A percentile compares a stretch with the other conserved stretches of the same genome.
phyloP scores from a whole-genome alignment of 2,797 vertebrate species.

The Sylvia borin region DNA sequence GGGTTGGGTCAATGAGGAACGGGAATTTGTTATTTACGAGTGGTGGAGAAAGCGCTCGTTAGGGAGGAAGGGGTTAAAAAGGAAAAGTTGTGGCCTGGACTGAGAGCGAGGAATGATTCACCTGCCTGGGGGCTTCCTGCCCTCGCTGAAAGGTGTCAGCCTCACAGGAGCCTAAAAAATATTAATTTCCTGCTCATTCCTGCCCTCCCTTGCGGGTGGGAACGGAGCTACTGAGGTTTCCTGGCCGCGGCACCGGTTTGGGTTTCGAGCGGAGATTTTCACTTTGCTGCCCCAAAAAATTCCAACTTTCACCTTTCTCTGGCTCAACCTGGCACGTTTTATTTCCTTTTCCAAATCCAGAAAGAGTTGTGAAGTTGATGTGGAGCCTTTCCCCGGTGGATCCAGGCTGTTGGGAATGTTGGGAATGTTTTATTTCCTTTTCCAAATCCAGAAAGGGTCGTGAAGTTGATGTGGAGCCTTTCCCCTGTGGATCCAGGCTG shows the following conservation, averaged over 20 bases:
- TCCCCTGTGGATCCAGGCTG: too few relatives aligned
- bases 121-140: not conserved
- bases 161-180: not conserved
- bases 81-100: not conserved
- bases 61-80: not conserved
- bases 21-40: not conserved
- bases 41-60: not conserved
- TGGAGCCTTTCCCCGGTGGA: fast-evolving
- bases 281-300: not conserved
- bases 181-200: not conserved
- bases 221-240: not conserved
- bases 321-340: fast-evolving
- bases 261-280: fast-evolving
- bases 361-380: fast-evolving
- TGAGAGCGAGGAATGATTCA: not conserved
- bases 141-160: not conserved
- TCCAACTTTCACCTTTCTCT: not conserved
- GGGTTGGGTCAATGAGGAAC: not conserved
- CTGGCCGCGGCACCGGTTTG: not conserved
- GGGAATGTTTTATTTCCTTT: too few relatives aligned
- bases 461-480: too few relatives aligned
- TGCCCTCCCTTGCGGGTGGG: not conserved
- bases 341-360: not conserved
- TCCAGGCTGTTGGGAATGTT: not conserved
- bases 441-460: too few relatives aligned